These are phyloP conservation scores for Lates japonicus DNA, from an alignment of 2,797 vertebrate genomes.

Conservation along the genomic window DNA sequence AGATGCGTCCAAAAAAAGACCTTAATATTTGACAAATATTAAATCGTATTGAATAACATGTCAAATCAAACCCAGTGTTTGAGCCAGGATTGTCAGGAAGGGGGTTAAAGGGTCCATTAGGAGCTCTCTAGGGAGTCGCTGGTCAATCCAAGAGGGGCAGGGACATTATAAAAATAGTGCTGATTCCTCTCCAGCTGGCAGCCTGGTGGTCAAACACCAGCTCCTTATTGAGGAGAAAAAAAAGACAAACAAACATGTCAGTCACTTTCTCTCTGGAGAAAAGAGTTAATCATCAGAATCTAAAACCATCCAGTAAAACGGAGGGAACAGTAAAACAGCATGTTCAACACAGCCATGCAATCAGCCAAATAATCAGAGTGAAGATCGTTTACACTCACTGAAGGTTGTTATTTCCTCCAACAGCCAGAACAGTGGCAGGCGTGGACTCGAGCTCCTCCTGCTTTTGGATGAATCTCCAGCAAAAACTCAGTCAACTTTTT, in stretches of 20 bases:
- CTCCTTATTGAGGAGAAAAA: neutral
- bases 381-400: neutral
- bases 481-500: slow-evolving; percentile 13
- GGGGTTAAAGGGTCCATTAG: neutral
- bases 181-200: neutral
- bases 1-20: neutral
- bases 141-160: neutral
- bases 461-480: neutral
- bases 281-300: neutral
- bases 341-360: neutral
- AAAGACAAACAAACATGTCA: neutral
- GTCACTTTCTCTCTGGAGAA: neutral
- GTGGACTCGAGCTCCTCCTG: neutral
- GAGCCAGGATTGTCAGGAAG: neutral
- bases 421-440: slow-evolving; percentile 23
- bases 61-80: neutral
- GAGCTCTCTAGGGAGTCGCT: neutral
- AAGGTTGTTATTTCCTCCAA: neutral
- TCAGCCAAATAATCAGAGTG: neutral
- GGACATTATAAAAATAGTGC: no score
- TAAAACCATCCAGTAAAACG: neutral
- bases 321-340: neutral
- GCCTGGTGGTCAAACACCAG: neutral
- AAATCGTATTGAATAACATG: neutral
- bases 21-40: neutral